These are phyloP conservation scores for Xanthorhoe spadicearia DNA, from an alignment of 2,888 invertebrate species.

Conservation along the genomic window DNA sequence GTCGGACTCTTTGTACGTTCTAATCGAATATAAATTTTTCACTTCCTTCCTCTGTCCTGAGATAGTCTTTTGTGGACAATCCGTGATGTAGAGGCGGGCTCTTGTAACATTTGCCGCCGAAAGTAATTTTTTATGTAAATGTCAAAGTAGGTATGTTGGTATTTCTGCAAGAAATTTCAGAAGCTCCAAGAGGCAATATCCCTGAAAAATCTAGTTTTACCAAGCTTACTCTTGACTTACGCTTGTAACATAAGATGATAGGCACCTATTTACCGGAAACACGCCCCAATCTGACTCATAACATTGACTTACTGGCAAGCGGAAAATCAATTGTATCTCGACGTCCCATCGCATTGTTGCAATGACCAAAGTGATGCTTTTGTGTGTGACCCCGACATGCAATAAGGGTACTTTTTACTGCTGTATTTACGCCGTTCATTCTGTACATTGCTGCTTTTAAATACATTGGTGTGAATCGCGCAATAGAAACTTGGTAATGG, in stretches of 20 bases:
- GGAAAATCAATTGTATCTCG: constrained; percentile 69
- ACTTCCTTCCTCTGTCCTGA: constrained; percentile 67
- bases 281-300: constrained; percentile 51
- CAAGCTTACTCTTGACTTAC: background rate
- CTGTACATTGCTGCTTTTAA: constrained; percentile 47
- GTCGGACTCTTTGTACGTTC: constrained; percentile 55
- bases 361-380: constrained; percentile 62
- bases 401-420: constrained; percentile 46
- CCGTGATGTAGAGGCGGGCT: constrained; percentile 54
- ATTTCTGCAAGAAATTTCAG: constrained; percentile 29
- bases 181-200: background rate
- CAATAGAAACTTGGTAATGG: constrained; percentile 42
- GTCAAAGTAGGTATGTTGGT: background rate
- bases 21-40: constrained; percentile 75
- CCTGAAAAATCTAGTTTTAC: background rate
- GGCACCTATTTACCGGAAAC: constrained; percentile 41
- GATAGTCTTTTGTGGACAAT: constrained; percentile 50
- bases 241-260: constrained; percentile 2
- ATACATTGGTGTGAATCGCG: background rate
- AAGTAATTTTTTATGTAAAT: constrained; percentile 35
- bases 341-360: constrained; percentile 68
- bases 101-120: constrained; percentile 55
- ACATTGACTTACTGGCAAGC: constrained; percentile 56
- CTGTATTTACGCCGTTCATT: constrained; percentile 5
- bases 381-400: constrained; percentile 62